These are phyloP conservation scores for Cantharis rufa DNA, from an alignment of 2,888 invertebrate genomes.

Conservation along the genomic window DNA sequence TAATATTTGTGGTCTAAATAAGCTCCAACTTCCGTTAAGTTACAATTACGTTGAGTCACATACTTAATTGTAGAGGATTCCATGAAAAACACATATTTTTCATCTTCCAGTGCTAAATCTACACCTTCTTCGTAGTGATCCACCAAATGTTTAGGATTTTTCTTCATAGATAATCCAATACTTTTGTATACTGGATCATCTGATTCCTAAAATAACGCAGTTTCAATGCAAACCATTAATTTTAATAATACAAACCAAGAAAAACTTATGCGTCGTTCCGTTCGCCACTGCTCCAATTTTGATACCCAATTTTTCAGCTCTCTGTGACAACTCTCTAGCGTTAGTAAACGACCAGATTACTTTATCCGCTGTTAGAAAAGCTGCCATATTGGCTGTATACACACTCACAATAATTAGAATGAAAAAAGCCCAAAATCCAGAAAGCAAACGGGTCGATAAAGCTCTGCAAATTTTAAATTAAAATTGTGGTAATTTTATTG, in stretches of 20 bases:
- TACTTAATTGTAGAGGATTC: constrained; percentile 78
- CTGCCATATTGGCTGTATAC: constrained; percentile 90
- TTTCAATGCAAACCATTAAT: neutral
- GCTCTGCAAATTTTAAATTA: constrained; percentile 63
- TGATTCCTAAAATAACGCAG: constrained; percentile 15
- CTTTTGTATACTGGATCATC: constrained; percentile 38
- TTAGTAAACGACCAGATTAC: constrained; percentile 71
- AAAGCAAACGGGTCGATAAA: constrained; percentile 85
- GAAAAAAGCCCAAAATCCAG: constrained; percentile 90
- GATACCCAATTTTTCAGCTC: constrained; percentile 78
- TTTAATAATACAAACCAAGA: constrained; percentile 67
- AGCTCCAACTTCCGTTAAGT: constrained; percentile 71
- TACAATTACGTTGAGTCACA: constrained; percentile 74
- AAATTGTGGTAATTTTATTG: neutral
- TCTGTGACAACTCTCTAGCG: constrained; percentile 80
- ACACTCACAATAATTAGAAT: constrained; percentile 85
- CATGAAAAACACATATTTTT: constrained; percentile 49
- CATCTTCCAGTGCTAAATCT: constrained; percentile 33
- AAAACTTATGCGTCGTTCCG: constrained; percentile 88
- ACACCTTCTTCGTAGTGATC: constrained; percentile 46
- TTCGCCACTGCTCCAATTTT: constrained; percentile 84
- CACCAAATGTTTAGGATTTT: constrained; percentile 46
- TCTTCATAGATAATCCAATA: constrained; percentile 43
- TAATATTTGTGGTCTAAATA: constrained; percentile 70
- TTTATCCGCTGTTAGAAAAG: constrained; percentile 84